A percentile compares a stretch with the other conserved stretches of the same genome.
phyloP scores from a whole-genome alignment of 2,113 vertebrate species.

The Ivindomyrus marchei region DNA sequence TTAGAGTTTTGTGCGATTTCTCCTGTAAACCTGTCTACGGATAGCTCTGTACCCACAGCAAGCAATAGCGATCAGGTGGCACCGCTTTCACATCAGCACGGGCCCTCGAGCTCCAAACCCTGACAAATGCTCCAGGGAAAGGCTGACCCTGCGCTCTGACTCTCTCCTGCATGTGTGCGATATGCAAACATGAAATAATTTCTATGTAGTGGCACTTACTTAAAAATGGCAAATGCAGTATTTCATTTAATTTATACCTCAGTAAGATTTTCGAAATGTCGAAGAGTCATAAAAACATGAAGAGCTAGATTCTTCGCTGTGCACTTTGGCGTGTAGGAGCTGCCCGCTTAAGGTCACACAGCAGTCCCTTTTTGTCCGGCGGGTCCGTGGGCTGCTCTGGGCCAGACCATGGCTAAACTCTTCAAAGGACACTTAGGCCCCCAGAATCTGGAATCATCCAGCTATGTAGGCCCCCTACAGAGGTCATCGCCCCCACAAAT shows the following conservation, averaged over 20 bases:
- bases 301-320: background rate
- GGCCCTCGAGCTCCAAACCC: background rate
- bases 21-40: background rate
- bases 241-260: background rate
- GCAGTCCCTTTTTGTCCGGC: background rate
- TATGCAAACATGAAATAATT: background rate
- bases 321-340: background rate
- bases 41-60: background rate
- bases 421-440: background rate
- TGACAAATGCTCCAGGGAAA: background rate
- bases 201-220: background rate
- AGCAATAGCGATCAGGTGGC: background rate
- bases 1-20: background rate
- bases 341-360: background rate
- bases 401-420: background rate
- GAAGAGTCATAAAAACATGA: background rate
- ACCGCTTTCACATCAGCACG: background rate
- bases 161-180: background rate
- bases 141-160: background rate
- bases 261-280: background rate
- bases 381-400: background rate
- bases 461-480: background rate
- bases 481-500: slow-evolving; percentile 3
- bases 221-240: background rate
- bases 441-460: background rate